Percentiles rank a stretch among this genome's conserved stretches.
These are phyloP conservation scores for Paramuricea clavata DNA, from an alignment of 92 coral and sea anemone genomes.

Conservation along the genomic window DNA sequence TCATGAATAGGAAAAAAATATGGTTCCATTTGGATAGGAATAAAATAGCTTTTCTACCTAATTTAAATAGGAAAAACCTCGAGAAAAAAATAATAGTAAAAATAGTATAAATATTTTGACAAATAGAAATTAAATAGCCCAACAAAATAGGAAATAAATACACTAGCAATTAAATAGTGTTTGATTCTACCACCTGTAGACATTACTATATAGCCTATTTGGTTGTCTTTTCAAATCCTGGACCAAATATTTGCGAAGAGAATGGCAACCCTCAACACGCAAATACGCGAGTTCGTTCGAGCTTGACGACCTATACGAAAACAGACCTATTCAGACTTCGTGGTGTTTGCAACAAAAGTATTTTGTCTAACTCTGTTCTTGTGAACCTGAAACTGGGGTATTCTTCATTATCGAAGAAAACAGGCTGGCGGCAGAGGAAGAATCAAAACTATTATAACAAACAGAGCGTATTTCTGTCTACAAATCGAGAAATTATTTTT, in stretches of 20 bases:
- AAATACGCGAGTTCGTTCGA: conserved; percentile 27
- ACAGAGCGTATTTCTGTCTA: background rate
- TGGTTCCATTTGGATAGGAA: too few relatives aligned
- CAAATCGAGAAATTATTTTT: conserved; percentile 14
- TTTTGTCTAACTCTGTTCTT: background rate
- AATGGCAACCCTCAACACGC: conserved; percentile 23
- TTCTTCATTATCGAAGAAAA: conserved; percentile 17
- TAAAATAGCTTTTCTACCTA: too few relatives aligned
- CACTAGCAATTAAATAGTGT: too few relatives aligned
- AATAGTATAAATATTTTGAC: too few relatives aligned
- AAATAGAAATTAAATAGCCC: too few relatives aligned
- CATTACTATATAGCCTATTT: conserved; percentile 33
- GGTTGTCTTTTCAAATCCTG: conserved; percentile 37
- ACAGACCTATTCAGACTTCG: conserved; percentile 49
- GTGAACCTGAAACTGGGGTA: background rate
- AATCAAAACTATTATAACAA: background rate
- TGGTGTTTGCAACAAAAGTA: conserved; percentile 23
- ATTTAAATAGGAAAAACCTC: too few relatives aligned
- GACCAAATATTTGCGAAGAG: conserved; percentile 21
- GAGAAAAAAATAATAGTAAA: too few relatives aligned
- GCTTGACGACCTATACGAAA: conserved; percentile 48
- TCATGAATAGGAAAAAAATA: too few relatives aligned
- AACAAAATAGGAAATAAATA: too few relatives aligned
- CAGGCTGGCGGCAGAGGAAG: background rate
- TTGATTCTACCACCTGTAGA: too few relatives aligned